Conservation (phyloP, 2,797 vertebrate genomes). For the Naso thynnoides region DNA sequence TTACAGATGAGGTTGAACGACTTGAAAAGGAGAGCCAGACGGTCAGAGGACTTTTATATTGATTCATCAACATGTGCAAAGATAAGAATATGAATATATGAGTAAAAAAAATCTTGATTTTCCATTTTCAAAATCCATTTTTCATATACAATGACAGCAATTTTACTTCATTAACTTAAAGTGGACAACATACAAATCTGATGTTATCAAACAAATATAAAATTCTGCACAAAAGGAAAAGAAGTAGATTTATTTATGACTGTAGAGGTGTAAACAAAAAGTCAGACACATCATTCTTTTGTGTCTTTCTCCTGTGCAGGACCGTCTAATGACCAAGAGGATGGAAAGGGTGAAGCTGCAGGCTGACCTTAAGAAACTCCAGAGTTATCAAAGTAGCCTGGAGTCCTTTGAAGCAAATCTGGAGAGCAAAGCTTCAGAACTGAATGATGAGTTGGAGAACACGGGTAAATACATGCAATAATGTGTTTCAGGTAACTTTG, state of each 20-base stretch:
- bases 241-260: neutral
- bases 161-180: neutral
- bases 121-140: neutral
- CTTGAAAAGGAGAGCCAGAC: conserved; percentile 92
- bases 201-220: neutral
- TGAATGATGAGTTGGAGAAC: conserved; percentile 87
- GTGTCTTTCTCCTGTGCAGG: conserved; percentile 78
- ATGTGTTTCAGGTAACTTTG: neutral
- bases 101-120: neutral
- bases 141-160: neutral
- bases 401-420: conserved; percentile 87
- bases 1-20: conserved; percentile 89
- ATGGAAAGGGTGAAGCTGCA: conserved; percentile 89
- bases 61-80: neutral
- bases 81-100: conserved; percentile 2
- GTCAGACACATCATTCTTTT: neutral
- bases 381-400: conserved; percentile 87
- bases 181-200: neutral
- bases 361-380: conserved; percentile 91
- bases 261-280: neutral
- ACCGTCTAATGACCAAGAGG: conserved; percentile 89
- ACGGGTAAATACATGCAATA: conserved; percentile 81
- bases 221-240: neutral
- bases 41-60: conserved; percentile 74
- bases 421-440: conserved; percentile 84